Evolutionary conservation across 2,888 invertebrate species (phyloP).

Genomic region (Cataglyphis altisquamis): DNA sequence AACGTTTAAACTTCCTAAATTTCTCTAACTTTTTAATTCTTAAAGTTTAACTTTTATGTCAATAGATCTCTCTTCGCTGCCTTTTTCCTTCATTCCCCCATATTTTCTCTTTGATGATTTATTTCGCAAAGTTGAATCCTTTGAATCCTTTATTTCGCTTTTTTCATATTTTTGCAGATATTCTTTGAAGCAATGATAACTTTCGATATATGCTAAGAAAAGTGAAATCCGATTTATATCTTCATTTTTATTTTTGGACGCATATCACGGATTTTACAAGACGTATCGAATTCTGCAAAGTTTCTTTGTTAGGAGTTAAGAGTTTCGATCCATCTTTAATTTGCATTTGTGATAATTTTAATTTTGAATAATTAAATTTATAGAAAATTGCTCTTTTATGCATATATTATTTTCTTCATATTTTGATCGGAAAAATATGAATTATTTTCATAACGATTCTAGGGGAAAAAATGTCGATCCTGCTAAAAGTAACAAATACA

Average conservation of each 20-base stretch:
- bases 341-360: background rate
- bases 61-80: background rate
- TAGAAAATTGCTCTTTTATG: background rate
- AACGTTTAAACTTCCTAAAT: conserved; percentile 12
- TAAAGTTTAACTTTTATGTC: conserved; percentile 5
- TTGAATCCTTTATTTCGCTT: background rate
- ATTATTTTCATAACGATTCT: background rate
- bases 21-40: conserved; percentile 14
- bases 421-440: background rate
- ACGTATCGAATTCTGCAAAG: background rate
- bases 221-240: background rate
- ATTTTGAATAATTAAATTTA: background rate
- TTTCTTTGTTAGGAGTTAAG: background rate
- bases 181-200: background rate
- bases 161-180: background rate
- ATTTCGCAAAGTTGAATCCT: background rate
- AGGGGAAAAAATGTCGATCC: background rate
- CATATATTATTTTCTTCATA: background rate
- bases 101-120: background rate
- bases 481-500: background rate
- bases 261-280: background rate
- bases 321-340: background rate
- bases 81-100: background rate
- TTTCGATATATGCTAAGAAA: background rate
- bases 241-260: background rate